phyloP scores from a whole-genome alignment of 2,888 invertebrate genomes.

The Metallyticus violacea region DNA sequence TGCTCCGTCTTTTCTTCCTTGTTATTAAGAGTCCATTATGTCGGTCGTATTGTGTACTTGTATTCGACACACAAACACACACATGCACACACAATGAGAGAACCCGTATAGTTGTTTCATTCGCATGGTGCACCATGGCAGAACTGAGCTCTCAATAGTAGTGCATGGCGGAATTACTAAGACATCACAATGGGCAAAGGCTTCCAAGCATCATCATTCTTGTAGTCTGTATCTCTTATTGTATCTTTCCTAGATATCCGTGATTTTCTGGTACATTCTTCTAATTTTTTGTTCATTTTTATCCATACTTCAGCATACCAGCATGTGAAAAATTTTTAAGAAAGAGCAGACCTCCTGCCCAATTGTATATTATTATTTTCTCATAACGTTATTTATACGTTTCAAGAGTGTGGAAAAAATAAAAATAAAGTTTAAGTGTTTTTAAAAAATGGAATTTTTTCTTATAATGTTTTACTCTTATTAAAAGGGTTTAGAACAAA shows the following conservation, averaged over 20 bases:
- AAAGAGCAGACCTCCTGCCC: no score
- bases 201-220: neutral
- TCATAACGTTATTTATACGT: no score
- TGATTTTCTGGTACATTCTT: neutral
- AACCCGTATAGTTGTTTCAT: neutral
- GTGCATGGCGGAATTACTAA: neutral
- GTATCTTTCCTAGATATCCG: neutral
- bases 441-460: no score
- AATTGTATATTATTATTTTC: no score
- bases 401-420: no score
- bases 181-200: neutral
- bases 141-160: neutral
- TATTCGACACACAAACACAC: neutral
- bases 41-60: constrained; percentile 5
- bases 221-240: neutral
- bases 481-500: no score
- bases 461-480: no score
- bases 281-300: neutral
- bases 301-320: neutral
- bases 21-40: constrained; percentile 17
- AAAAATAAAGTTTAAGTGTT: no score
- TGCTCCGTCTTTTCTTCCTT: neutral
- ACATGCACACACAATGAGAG: neutral
- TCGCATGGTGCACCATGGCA: neutral
- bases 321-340: no score